Evolutionary conservation across 2,888 invertebrate species (phyloP), one percentile per base, ranked within the genome.

Genomic region (Baronia brevicornis): DNA sequence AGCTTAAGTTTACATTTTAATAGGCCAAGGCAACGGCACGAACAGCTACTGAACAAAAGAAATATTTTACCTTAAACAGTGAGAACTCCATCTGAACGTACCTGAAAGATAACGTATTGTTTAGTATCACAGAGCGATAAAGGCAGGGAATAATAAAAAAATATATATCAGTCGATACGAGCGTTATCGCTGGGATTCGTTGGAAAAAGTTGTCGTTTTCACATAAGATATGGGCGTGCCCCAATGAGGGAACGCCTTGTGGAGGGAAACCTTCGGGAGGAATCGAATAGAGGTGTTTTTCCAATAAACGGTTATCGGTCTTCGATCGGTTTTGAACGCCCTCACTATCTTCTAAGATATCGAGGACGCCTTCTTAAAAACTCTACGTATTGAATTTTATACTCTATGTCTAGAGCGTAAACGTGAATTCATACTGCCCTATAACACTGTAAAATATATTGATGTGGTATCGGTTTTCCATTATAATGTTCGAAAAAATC

Each of bases 381-480:
- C 51, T 35, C 11, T 19, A 14, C 27, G 41, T 51, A 44, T 17
- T 24, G 37, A 13, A 78, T 54, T 60, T 30, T 62, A 44, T 43
- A 62, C 75, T 63, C 58, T 80, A 75, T 50, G 38, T 9, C 39
- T 18, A 13, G 1, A 1, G 0, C 1, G 28, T 58, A 72, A 53
- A 60, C 61, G 48, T 41, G 44, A 46, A 50, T 60, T 52, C 74
- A 47, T 49, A 47, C 50, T 52, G 58, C 29, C 40, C 41, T 40
- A 41, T 36, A 43, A 41, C 46, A 55, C 56, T 57, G 73, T 77
- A 64, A 77, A 82, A 82, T 72, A 72, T 84, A 84, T 84, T 84
- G 82, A 84, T 80, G 84, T 65, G 69, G 58, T 84, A 84, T 84
- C 74, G 84, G 84, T 84, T 84, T 82, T 84, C 84, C 84, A 84